phyloP scores from a whole-genome alignment of 2,113 vertebrate species.

The Phainopepla nitens region DNA sequence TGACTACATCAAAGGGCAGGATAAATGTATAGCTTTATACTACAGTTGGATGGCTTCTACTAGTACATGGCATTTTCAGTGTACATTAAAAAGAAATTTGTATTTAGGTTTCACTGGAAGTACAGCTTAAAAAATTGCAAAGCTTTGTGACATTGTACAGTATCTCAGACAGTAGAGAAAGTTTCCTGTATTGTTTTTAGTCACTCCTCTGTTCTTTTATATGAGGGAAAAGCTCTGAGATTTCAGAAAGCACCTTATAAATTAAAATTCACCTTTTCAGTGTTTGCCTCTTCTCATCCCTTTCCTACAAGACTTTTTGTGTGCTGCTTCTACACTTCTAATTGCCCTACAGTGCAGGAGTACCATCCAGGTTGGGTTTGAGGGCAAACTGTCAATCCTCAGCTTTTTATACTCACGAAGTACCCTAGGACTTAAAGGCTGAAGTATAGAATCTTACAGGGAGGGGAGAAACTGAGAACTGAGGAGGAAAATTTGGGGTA shows the following conservation, averaged over 20 bases:
- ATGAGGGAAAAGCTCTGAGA: not conserved
- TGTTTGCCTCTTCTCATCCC: not conserved
- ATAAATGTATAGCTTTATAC: not conserved
- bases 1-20: constrained; percentile 1
- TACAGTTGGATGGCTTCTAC: not conserved
- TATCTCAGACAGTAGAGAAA: not conserved
- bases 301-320: not conserved
- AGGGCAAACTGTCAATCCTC: not conserved
- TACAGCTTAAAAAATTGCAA: not conserved
- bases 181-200: not conserved
- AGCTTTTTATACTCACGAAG: not conserved
- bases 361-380: not conserved
- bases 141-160: not conserved
- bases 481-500: not conserved
- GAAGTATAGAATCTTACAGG: not conserved
- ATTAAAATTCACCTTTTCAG: not conserved
- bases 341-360: not conserved
- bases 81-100: not conserved
- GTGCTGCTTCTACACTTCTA: not conserved
- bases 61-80: not conserved
- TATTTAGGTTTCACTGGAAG: not conserved
- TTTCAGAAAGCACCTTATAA: not conserved
- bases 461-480: not conserved
- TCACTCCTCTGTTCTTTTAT: not conserved
- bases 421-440: not conserved